Percentiles rank a stretch among this genome's conserved stretches.
Evolutionary conservation across 2,113 vertebrate species (phyloP).

Genomic region (Nycticebus coucang): DNA sequence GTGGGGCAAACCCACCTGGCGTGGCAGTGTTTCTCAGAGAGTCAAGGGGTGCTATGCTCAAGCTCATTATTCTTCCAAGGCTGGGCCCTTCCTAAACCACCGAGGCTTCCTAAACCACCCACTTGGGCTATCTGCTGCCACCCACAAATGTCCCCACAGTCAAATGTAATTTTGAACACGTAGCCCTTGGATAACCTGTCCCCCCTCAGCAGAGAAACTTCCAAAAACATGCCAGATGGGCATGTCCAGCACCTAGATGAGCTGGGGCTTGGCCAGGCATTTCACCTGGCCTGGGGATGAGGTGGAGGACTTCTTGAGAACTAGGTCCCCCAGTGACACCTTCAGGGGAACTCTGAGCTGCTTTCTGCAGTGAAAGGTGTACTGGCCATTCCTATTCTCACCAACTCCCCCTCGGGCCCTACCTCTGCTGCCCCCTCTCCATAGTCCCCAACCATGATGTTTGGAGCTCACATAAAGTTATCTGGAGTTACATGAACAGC

Average conservation of each 20-base stretch:
- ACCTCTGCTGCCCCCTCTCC: not conserved
- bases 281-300: not conserved
- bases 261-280: not conserved
- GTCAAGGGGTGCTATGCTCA: rapidly evolving
- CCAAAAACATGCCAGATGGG: not conserved
- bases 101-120: rapidly evolving
- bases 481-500: rapidly evolving
- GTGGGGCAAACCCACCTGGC: not conserved
- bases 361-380: not conserved
- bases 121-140: rapidly evolving
- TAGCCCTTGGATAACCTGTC: rapidly evolving
- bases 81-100: not conserved
- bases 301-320: not conserved
- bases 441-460: rapidly evolving
- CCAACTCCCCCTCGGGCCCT: not conserved
- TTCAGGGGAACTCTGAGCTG: not conserved
- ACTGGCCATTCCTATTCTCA: rapidly evolving
- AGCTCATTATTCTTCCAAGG: not conserved
- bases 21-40: not conserved
- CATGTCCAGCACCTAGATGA: rapidly evolving
- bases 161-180: rapidly evolving
- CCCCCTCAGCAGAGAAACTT: not conserved
- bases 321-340: rapidly evolving
- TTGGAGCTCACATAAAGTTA: not conserved
- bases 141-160: rapidly evolving